Evolutionary conservation across 2,797 vertebrate genomes (phyloP).

Genomic region (Pygocentrus nattereri): DNA sequence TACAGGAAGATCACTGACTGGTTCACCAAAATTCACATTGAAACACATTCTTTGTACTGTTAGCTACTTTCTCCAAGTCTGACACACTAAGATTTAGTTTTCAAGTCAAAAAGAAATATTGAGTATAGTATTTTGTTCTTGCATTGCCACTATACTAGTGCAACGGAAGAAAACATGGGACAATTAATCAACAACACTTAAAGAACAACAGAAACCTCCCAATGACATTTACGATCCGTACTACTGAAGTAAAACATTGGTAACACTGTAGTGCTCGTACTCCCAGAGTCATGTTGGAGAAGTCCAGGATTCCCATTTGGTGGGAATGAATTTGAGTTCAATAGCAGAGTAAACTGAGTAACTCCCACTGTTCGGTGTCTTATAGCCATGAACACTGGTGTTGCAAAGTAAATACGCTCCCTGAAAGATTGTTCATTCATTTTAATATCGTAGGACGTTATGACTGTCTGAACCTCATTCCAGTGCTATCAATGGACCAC

Average conservation of each 20-base stretch:
- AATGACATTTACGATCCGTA: conserved; percentile 71
- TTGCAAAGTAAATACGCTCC: conserved; percentile 39
- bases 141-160: conserved; percentile 75
- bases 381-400: not conserved
- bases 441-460: conserved; percentile 2
- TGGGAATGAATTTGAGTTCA: not conserved
- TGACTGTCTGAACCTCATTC: conserved; percentile 8
- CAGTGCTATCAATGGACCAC: conserved; percentile 19
- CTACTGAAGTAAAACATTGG: conserved; percentile 60
- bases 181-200: conserved; percentile 79
- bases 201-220: conserved; percentile 77
- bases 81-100: conserved; percentile 75
- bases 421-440: conserved; percentile 42
- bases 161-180: conserved; percentile 75
- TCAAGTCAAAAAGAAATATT: conserved; percentile 76
- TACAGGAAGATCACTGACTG: conserved; percentile 86
- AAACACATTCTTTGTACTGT: conserved; percentile 78
- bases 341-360: not conserved
- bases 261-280: not conserved
- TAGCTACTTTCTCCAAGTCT: conserved; percentile 76
- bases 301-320: not conserved
- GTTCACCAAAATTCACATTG: conserved; percentile 86
- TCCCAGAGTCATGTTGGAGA: not conserved
- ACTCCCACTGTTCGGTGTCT: not conserved
- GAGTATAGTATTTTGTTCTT: conserved; percentile 62